Percentiles rank a stretch among this genome's conserved stretches.
phyloP scores from a whole-genome alignment of 2,888 invertebrate species.

The Pollenia amentaria region DNA sequence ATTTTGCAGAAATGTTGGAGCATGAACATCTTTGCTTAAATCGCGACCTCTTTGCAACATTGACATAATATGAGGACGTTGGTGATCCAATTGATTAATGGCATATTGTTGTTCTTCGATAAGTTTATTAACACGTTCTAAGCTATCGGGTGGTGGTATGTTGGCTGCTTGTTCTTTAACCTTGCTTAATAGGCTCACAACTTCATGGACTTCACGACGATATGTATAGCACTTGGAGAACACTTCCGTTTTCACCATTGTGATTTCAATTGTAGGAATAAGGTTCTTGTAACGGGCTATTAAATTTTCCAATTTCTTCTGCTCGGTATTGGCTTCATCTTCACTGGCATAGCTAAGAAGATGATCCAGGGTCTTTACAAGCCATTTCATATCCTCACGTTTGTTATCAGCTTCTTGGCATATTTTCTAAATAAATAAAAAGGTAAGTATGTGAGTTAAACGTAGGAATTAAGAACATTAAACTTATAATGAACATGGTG shows the following conservation, averaged over 20 bases:
- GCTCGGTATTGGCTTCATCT: conserved; percentile 91
- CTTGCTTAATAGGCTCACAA: conserved; percentile 90
- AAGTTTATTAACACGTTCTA: conserved; percentile 90
- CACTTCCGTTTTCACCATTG: conserved; percentile 96
- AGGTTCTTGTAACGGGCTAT: conserved; percentile 95
- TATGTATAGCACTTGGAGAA: conserved; percentile 97
- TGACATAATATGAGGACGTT: conserved; percentile 93
- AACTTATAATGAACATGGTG: no score
- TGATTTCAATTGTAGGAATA: conserved; percentile 95
- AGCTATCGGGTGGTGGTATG: conserved; percentile 88
- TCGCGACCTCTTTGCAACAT: conserved; percentile 96
- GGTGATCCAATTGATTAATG: conserved; percentile 92
- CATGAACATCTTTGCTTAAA: conserved; percentile 93
- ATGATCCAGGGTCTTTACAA: conserved; percentile 95
- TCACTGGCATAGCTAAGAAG: conserved; percentile 93
- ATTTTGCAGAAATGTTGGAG: conserved; percentile 93
- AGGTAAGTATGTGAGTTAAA: not conserved
- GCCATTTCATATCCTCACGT: conserved; percentile 97
- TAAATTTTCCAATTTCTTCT: conserved; percentile 91
- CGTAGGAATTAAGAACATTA: not conserved
- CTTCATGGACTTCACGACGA: conserved; percentile 94
- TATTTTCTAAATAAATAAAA: conserved; percentile 87
- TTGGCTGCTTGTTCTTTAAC: conserved; percentile 90
- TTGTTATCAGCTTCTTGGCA: conserved; percentile 95
- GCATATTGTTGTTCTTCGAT: conserved; percentile 93